Evolutionary conservation across 2,888 invertebrate species (phyloP).

Genomic region (Schrankia costaestrigalis): DNA sequence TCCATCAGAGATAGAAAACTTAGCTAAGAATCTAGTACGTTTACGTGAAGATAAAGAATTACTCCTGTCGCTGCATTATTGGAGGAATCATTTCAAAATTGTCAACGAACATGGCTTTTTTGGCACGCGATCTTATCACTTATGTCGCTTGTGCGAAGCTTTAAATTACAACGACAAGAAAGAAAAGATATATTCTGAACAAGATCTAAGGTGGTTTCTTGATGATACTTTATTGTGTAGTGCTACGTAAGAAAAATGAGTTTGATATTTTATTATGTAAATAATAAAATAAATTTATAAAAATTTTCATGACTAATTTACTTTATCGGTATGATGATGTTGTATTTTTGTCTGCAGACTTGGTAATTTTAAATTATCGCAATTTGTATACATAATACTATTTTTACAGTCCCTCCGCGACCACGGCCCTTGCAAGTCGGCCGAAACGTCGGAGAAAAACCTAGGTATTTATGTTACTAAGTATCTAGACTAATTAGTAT

Average conservation of each 20-base stretch:
- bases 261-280: neutral
- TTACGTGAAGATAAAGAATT: conserved; percentile 60
- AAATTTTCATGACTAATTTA: too few species aligned
- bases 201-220: conserved; percentile 39
- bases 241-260: neutral
- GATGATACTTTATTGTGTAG: conserved; percentile 24
- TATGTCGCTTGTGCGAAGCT: conserved; percentile 85
- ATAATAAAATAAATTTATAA: conserved; percentile 1
- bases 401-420: too few species aligned
- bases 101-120: conserved; percentile 86
- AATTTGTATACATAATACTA: too few species aligned
- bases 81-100: conserved; percentile 80
- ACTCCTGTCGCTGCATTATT: conserved; percentile 73
- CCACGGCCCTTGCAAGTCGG: too few species aligned
- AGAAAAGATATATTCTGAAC: conserved; percentile 40
- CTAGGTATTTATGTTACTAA: too few species aligned
- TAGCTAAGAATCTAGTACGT: conserved; percentile 75
- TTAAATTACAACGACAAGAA: conserved; percentile 79
- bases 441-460: too few species aligned
- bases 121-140: conserved; percentile 79
- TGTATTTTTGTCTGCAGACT: too few species aligned
- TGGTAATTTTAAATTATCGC: too few species aligned
- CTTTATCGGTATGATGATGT: too few species aligned
- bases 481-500: too few species aligned
- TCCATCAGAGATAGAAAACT: conserved; percentile 53